Base-by-base conservation (phyloP, 2,888 invertebrate species). In the Trichogramma evanescens region DNA sequence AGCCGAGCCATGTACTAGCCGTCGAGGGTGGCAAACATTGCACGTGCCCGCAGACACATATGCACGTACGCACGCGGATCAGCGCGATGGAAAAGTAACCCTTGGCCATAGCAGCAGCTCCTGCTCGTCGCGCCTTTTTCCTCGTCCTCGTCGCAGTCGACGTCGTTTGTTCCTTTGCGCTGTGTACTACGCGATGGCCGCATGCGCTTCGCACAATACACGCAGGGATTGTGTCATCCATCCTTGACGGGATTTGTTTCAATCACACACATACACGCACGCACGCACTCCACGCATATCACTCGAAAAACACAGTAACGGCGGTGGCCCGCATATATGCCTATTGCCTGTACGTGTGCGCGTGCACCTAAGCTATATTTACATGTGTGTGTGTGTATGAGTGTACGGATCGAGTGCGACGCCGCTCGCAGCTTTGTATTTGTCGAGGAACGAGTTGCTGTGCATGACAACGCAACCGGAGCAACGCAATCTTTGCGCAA, bases 201-300 rank as follows among this genome's bases (percentile, higher is more conserved):
- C 26, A 26, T 26, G 26, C 26, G 26, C 26, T 26, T 56, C 54
- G 59, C 52, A 57, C 63, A 63, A 57, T 59, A 59, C 45, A 50
- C 39, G 41, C 50, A 50, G 50, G 54, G 59, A 26, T 46, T 40
- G n/a, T 52, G 54, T 48, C 59, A 58, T 61, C 63, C 65, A 67
- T 66, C 69, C 67, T 69, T 69, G 65, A 63, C 57, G 65, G 69
- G 74, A 74, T 75, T 74, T 72, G 68, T 71, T 72, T 72, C 72
- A 71, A 73, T 72, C 74, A 73, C 72, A 72, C 63, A 26, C 26
- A 26, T 26, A 26, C 26, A 63, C 56, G 64, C 26, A 40, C 63
- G 62, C 65, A 63, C 63, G 63, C 61, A 26, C 41, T 13, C 7
- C 55, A 54, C 61, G 58, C 53, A 40, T 48, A 41, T 58, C 54